These are phyloP conservation scores for Aphelocoma californica DNA, from an alignment of 2,797 vertebrate species.

Conservation along the genomic window DNA sequence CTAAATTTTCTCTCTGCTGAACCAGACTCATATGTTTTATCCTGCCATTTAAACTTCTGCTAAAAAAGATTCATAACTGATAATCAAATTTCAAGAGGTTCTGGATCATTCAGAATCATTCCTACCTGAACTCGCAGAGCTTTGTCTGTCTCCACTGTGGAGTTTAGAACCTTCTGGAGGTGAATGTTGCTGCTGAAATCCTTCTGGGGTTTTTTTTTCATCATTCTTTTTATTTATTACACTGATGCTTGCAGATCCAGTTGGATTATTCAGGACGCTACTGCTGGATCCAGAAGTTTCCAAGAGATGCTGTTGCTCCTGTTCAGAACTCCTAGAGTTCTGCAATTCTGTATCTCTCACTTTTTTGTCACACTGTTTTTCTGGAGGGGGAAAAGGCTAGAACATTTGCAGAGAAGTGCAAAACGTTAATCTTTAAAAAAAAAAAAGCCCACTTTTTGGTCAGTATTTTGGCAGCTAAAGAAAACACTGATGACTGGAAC, in stretches of 20 bases:
- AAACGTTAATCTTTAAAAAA: background rate
- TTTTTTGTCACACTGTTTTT: constrained; percentile 18
- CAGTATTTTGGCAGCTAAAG: background rate
- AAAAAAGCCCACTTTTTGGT: background rate
- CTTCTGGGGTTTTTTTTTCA: background rate
- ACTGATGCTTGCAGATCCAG: background rate
- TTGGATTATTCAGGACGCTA: constrained; percentile 48
- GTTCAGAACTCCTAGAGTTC: background rate
- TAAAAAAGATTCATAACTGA: background rate
- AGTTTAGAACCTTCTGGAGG: background rate
- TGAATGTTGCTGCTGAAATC: background rate
- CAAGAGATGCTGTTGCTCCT: constrained; percentile 68
- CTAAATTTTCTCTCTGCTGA: background rate
- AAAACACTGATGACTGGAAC: background rate
- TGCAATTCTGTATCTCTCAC: background rate
- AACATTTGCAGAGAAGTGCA: background rate
- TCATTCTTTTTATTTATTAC: background rate
- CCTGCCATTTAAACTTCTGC: background rate
- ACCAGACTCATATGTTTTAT: background rate
- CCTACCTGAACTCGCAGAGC: constrained; percentile 51
- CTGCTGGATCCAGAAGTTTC: constrained; percentile 50
- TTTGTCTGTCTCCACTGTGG: background rate
- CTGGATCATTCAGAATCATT: background rate
- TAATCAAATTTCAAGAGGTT: background rate
- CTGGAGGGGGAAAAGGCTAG: constrained; percentile 32